A percentile compares a stretch with the other conserved stretches of the same genome.
phyloP scores from a whole-genome alignment of 2,797 vertebrate species.

The Lacerta bilineata region DNA sequence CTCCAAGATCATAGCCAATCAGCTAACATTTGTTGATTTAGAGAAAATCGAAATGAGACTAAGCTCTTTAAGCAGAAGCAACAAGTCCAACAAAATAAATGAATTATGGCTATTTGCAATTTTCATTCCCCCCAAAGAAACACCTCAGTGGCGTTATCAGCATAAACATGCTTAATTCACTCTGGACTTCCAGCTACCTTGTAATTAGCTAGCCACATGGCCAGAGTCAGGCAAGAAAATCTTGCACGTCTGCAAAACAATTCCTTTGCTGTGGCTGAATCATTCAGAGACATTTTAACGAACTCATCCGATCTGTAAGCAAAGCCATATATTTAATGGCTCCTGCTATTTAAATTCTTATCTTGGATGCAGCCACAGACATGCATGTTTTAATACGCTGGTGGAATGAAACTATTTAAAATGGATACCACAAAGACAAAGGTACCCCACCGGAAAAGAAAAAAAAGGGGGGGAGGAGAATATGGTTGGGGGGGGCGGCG shows the following conservation, averaged over 20 bases:
- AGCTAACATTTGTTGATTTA: constrained; percentile 19
- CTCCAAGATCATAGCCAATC: constrained; percentile 15
- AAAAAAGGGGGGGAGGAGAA: not conserved
- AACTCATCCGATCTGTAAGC: constrained; percentile 6
- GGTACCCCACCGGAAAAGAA: not conserved
- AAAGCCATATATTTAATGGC: constrained; percentile 17
- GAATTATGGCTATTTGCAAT: constrained; percentile 18
- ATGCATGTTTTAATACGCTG: constrained; percentile 12
- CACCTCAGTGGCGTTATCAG: not conserved
- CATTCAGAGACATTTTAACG: constrained; percentile 52
- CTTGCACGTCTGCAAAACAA: constrained; percentile 58
- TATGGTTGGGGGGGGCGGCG: not conserved
- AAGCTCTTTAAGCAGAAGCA: constrained; percentile 7
- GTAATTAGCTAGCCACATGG: constrained; percentile 49
- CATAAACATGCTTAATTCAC: constrained; percentile 50
- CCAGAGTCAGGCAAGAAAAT: constrained; percentile 41
- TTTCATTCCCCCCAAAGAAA: constrained; percentile 10
- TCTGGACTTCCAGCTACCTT: constrained; percentile 53
- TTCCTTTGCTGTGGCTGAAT: constrained; percentile 58
- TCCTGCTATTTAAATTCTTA: constrained; percentile 19
- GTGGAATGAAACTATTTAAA: not conserved
- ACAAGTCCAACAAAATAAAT: constrained; percentile 19
- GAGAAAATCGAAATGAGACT: not conserved
- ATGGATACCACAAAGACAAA: not conserved
- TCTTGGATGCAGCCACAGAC: constrained; percentile 1